phyloP scores from a whole-genome alignment of 2,797 vertebrate species.

The Odontamblyopus lacepedii region DNA sequence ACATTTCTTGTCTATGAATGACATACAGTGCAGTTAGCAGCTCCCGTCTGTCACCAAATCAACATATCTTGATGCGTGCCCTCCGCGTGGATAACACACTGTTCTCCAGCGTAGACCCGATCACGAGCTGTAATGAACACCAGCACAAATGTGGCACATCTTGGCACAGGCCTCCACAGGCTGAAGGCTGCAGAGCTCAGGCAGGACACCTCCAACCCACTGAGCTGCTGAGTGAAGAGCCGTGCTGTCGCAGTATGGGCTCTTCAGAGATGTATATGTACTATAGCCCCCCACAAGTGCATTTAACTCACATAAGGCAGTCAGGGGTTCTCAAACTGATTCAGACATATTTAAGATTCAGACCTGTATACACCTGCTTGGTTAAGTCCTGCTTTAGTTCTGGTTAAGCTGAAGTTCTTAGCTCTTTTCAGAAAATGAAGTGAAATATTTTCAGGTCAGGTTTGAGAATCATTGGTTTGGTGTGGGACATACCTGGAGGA shows the following conservation, averaged over 20 bases:
- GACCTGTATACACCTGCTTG: background rate
- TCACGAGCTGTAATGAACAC: constrained; percentile 68
- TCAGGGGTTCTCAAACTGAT: background rate
- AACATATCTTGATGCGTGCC: background rate
- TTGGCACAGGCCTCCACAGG: constrained; percentile 50
- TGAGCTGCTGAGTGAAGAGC: constrained; percentile 42
- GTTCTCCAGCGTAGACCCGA: constrained; percentile 46
- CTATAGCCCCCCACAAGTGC: constrained; percentile 10
- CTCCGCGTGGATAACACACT: constrained; percentile 55
- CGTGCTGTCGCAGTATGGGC: constrained; percentile 21
- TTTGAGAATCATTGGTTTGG: constrained; percentile 7
- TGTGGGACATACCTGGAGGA: constrained; percentile 85
- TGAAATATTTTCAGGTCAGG: background rate
- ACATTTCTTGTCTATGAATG: background rate
- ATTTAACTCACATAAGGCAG: background rate
- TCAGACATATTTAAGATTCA: background rate
- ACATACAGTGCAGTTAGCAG: background rate
- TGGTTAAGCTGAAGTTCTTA: background rate
- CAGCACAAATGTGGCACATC: constrained; percentile 50
- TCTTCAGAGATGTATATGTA: constrained; percentile 11
- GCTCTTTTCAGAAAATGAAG: background rate
- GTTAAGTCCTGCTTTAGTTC: background rate
- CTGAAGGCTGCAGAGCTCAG: constrained; percentile 32
- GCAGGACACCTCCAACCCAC: constrained; percentile 35
- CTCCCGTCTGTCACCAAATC: background rate